Conservation (phyloP, 2,888 invertebrate genomes). For the Cinara cedri region DNA sequence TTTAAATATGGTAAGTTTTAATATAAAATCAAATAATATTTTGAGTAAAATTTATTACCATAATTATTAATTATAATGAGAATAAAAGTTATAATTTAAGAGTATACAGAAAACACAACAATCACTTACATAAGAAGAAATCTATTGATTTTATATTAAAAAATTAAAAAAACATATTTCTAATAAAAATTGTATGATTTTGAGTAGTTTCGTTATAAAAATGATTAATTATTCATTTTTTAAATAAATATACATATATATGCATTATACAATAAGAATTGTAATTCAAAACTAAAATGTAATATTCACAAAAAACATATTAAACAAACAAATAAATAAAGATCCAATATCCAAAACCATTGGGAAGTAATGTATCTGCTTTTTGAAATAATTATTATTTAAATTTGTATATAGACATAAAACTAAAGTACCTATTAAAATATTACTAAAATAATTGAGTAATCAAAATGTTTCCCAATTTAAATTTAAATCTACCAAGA, state of each 20-base stretch:
- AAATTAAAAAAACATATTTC: constrained; percentile 9
- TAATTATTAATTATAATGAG: constrained; percentile 5
- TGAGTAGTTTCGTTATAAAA: neutral
- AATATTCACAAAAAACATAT: too few relatives aligned
- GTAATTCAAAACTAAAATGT: too few relatives aligned
- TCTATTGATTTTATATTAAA: neutral
- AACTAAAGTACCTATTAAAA: too few relatives aligned
- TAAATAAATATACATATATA: neutral
- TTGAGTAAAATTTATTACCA: constrained; percentile 4
- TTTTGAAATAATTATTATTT: too few relatives aligned
- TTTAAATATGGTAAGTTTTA: constrained; percentile 28
- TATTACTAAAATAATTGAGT: too few relatives aligned
- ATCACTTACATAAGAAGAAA: constrained; percentile 19
- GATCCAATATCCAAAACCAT: too few relatives aligned
- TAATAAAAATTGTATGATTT: neutral
- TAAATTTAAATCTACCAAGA: neutral
- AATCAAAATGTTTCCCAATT: too few relatives aligned
- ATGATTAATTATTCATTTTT: neutral
- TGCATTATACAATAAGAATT: too few relatives aligned
- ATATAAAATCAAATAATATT: constrained; percentile 25
- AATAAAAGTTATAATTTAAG: constrained; percentile 11
- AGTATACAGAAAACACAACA: constrained; percentile 22
- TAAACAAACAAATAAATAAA: too few relatives aligned
- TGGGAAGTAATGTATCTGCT: too few relatives aligned
- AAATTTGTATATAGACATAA: too few relatives aligned